These are phyloP conservation scores for Sebastes schlegelii DNA, from an alignment of 2,113 vertebrate genomes.

Conservation along the genomic window DNA sequence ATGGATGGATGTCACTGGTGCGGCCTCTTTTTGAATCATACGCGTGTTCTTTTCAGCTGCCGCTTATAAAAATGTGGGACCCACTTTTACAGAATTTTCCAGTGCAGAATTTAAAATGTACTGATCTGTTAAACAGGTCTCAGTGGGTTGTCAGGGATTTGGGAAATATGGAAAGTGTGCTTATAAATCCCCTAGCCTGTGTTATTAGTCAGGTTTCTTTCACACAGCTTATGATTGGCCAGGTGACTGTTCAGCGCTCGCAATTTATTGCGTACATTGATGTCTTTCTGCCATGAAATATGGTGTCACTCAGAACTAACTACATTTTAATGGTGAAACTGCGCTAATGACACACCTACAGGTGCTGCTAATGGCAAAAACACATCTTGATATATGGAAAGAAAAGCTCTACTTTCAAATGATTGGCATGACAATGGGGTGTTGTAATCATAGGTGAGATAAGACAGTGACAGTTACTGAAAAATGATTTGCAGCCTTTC, in stretches of 20 bases:
- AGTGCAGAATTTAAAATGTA: slow-evolving; percentile 58
- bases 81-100: slow-evolving; percentile 72
- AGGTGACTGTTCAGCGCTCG: slow-evolving; percentile 63
- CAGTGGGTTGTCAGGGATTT: slow-evolving; percentile 63
- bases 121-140: slow-evolving; percentile 75
- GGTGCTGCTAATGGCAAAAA: slow-evolving; percentile 67
- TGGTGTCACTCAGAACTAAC: slow-evolving; percentile 67
- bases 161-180: slow-evolving; percentile 71
- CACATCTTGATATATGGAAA: slow-evolving; percentile 43
- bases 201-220: slow-evolving; percentile 70
- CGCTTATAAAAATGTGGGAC: slow-evolving; percentile 63
- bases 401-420: slow-evolving; percentile 29
- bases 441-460: slow-evolving; percentile 45
- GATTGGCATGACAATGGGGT: slow-evolving; percentile 38
- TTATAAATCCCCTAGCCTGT: slow-evolving; percentile 63
- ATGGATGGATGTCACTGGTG: slow-evolving; percentile 49
- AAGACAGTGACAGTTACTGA: slow-evolving; percentile 38
- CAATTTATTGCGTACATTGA: slow-evolving; percentile 69
- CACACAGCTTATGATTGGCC: slow-evolving; percentile 46
- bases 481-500: slow-evolving; percentile 31
- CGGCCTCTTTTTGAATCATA: slow-evolving; percentile 46
- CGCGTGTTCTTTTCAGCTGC: slow-evolving; percentile 57
- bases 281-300: slow-evolving; percentile 71
- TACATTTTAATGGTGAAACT: slow-evolving; percentile 56
- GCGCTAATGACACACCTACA: slow-evolving; percentile 59